Base-by-base conservation (phyloP, 2,113 vertebrate genomes). In the Phocoena phocoena region DNA sequence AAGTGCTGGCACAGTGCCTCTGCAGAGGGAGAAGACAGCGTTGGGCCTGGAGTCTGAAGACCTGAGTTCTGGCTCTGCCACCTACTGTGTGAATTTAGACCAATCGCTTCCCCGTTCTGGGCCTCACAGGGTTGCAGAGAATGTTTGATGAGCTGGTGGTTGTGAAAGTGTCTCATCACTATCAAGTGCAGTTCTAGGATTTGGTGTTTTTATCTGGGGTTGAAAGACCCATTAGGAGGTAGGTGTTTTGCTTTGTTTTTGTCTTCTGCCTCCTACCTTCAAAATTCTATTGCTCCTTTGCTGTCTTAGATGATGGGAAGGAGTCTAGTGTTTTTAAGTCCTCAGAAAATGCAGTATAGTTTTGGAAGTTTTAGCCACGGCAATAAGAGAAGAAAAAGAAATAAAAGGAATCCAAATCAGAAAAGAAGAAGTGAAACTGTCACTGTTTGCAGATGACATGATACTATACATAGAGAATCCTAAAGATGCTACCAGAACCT, bases 1-100 rank as follows among this genome's bases (percentile, higher is more conserved):
- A 23, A 1, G 20, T 28, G 11, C 62, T 5, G 8, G 58, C 41
- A 28, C n/a, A 47, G 53, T 33, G 33, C 17, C 18, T 91, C 38
- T 76, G 71, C 10, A 55, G 20, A 70, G 0, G 2, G 50, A 33
- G 12, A 41, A 44, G 36, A 50, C 20, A 21, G 17, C 1, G 6
- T 7, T 21, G 77, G 28, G 31, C 13, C 23, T 10, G 26, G 86
- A 38, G 41, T 38, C 21, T 12, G 8, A 18, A 58, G 81, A 33
- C 8, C 10, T 36, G 25, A 79, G 62, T 4, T 31, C 44, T 73
- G 33, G 41, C 41, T 70, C 67, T 88, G 55, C 41, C 14, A 0
- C 20, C 28, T 28, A 2, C 55, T 47, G 25, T n/a, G 41, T 8
- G 70, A 12, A 31, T 67, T 79, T 21, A 58, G 21, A 25, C 6